Evolutionary conservation across 2,888 invertebrate genomes (phyloP), one percentile per base, ranked within the genome.

Genomic region (Cephus sareptanus): DNA sequence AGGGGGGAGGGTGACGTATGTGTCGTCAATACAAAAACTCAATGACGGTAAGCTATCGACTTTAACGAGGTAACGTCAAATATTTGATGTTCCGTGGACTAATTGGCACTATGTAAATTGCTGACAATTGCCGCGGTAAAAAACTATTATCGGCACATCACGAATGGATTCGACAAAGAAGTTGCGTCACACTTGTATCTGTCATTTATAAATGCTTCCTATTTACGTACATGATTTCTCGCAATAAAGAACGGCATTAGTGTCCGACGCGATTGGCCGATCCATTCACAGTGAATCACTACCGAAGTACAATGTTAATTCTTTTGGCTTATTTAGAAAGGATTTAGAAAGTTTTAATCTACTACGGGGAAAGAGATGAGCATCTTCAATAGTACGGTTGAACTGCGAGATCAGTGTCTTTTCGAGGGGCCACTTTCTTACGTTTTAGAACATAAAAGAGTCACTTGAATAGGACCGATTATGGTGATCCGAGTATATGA

Each of bases 311-410:
- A 40, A 40, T 15, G 40, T 40, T 15, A 40, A 34, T 74, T 75
- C 56, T 37, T 75, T 40, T 74, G 75, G 80, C 79, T 79, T 79
- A 79, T 81, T 84, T 84, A 84, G 83, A 86, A 85, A 85, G 84
- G 84, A 83, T 86, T 86, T 87, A 87, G 87, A 87, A 87, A 87
- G 87, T 86, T 86, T 81, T 83, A 85, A 85, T 87, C 85, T 82
- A 85, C 85, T 86, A 83, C 82, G 75, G 77, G 71, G 80, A 75
- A 73, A 76, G 76, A 56, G 74, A 74, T 69, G 79, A 75, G 6
- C 15, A 40, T 15, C 6, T 15, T 40, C 4, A 6, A 15, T 15
- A 3, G 12, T 3, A 15, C 40, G 6, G 40, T 40, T 15, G 1
- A 15, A 40, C 15, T 15, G 40, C 15, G 40, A 15, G 15, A 40